These are phyloP conservation scores for Gibbula magus DNA, from an alignment of 2,888 invertebrate species.

Conservation along the genomic window DNA sequence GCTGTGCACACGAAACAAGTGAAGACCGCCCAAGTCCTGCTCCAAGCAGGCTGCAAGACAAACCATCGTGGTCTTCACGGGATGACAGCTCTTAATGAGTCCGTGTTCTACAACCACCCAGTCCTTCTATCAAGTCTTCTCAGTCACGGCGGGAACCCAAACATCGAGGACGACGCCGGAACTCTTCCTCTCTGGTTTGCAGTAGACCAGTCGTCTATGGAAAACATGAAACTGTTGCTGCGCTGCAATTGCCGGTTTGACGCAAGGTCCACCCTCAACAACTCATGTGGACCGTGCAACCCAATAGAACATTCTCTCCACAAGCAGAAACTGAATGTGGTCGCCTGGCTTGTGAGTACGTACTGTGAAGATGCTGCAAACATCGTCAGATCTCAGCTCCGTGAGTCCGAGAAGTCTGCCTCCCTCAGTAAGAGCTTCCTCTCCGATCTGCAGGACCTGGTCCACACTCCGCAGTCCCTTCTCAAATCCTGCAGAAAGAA, in stretches of 20 bases:
- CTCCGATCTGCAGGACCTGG: slow-evolving; percentile 34
- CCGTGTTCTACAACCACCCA: slow-evolving; percentile 68
- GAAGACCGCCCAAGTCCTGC: slow-evolving; percentile 54
- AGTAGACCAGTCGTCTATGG: slow-evolving; percentile 51
- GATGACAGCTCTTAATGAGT: slow-evolving; percentile 72
- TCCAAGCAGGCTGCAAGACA: slow-evolving; percentile 62
- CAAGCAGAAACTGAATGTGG: slow-evolving; percentile 54
- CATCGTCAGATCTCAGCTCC: slow-evolving; percentile 17
- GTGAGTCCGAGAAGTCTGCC: slow-evolving; percentile 31
- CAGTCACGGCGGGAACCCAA: slow-evolving; percentile 65
- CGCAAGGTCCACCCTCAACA: slow-evolving; percentile 86
- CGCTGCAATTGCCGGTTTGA: slow-evolving; percentile 94
- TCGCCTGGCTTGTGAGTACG: slow-evolving; percentile 58
- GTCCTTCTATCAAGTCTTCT: slow-evolving; percentile 66
- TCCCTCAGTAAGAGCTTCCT: slow-evolving; percentile 29
- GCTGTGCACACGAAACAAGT: slow-evolving; percentile 64
- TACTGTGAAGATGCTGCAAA: slow-evolving; percentile 52
- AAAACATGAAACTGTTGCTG: slow-evolving; percentile 63
- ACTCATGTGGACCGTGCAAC: slow-evolving; percentile 76
- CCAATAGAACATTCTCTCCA: slow-evolving; percentile 65
- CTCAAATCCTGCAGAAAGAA: slow-evolving; percentile 55
- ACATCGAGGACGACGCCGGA: slow-evolving; percentile 67
- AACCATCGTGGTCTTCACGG: slow-evolving; percentile 60
- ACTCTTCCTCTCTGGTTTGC: slow-evolving; percentile 73
- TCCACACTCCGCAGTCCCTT: slow-evolving; percentile 48